phyloP scores from a whole-genome alignment of 2,888 invertebrate species.

The Euspilapteryx auroguttella region DNA sequence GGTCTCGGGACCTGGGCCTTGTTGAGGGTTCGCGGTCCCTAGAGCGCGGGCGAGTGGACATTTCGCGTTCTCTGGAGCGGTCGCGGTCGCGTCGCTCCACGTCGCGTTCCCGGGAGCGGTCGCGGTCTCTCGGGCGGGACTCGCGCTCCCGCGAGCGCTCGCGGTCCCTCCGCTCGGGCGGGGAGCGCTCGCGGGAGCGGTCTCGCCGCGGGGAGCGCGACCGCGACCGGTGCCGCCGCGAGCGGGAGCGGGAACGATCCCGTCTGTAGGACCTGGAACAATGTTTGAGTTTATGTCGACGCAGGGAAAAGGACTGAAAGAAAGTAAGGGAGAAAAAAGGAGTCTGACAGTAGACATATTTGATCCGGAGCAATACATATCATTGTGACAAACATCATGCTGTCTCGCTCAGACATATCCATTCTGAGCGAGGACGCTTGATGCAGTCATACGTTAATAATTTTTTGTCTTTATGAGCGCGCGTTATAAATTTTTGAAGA shows the following conservation, averaged over 20 bases:
- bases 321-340: too few species aligned
- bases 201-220: constrained; percentile 65
- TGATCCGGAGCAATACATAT: too few species aligned
- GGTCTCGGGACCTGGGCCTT: too few species aligned
- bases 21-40: constrained; percentile 25
- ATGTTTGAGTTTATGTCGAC: too few species aligned
- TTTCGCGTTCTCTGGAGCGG: constrained; percentile 13
- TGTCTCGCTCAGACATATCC: too few species aligned
- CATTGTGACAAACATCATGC: too few species aligned
- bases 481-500: too few species aligned
- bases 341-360: too few species aligned
- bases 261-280: constrained; percentile 62
- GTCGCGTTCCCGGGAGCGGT: constrained; percentile 60
- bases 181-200: constrained; percentile 12
- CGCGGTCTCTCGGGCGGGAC: constrained; percentile 70
- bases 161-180: constrained; percentile 10
- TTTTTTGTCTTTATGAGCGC: too few species aligned
- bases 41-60: constrained; percentile 15
- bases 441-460: too few species aligned
- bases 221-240: constrained; percentile 70
- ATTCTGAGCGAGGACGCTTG: too few species aligned
- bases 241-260: constrained; percentile 65
- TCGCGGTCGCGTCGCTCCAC: constrained; percentile 7
- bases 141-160: constrained; percentile 67
- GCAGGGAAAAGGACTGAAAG: too few species aligned